Conservation (phyloP, 2,888 invertebrate genomes). For the Lycophotia porphyrea region DNA sequence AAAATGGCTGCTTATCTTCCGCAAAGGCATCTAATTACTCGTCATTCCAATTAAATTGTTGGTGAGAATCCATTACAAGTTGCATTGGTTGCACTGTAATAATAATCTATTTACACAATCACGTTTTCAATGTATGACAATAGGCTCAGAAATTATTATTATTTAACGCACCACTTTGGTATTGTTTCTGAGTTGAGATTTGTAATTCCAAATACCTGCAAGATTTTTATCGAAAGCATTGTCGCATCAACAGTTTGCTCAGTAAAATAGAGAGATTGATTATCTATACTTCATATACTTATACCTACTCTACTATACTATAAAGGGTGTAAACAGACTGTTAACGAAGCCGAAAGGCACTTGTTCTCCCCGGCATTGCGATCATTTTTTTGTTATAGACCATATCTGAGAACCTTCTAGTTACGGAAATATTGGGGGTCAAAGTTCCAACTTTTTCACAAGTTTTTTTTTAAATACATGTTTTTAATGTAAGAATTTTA, state of each 20-base stretch:
- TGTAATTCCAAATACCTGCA: background rate
- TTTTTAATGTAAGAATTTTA: too few species aligned
- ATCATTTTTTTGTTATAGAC: too few species aligned
- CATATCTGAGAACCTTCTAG: too few species aligned
- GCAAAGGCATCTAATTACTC: background rate
- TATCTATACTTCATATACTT: too few species aligned
- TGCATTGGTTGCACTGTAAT: background rate
- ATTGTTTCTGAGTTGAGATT: background rate
- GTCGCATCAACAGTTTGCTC: background rate
- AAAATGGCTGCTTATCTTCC: slow-evolving; percentile 32
- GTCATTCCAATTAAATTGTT: background rate
- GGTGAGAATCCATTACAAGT: background rate
- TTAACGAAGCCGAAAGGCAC: too few species aligned
- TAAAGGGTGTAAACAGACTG: too few species aligned
- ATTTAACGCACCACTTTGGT: background rate
- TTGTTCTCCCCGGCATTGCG: too few species aligned
- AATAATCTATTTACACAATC: background rate
- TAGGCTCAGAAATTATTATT: background rate
- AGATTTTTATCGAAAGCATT: background rate
- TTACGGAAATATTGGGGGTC: too few species aligned
- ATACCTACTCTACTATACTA: too few species aligned
- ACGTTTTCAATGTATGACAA: background rate
- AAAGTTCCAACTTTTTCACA: too few species aligned
- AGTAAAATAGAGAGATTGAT: background rate
- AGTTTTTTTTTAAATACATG: too few species aligned